These are phyloP conservation scores for Rhogogaster chlorosoma DNA, from an alignment of 2,888 invertebrate genomes.

Conservation along the genomic window DNA sequence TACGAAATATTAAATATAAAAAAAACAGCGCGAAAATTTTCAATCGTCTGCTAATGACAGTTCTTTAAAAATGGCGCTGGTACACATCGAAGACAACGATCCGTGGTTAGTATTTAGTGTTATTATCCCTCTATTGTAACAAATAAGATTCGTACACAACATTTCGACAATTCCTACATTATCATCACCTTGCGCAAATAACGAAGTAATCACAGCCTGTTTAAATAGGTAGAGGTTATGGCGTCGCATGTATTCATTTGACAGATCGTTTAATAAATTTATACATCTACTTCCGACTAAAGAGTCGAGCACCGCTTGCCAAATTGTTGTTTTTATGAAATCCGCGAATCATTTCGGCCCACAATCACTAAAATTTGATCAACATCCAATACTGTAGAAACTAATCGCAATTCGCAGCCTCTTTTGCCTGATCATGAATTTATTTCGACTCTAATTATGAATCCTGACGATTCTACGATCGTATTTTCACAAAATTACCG, in stretches of 20 bases:
- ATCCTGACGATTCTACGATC: too few species aligned
- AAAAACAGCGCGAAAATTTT: background rate
- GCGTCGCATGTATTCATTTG: background rate
- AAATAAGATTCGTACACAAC: background rate
- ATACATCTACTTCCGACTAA: background rate
- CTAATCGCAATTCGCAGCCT: too few species aligned
- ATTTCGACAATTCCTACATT: too few species aligned
- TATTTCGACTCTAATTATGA: too few species aligned
- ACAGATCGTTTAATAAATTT: background rate
- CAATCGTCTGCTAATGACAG: slow-evolving; percentile 22
- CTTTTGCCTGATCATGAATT: too few species aligned
- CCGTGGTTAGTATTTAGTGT: slow-evolving; percentile 68
- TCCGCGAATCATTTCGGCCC: too few species aligned
- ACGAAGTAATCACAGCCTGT: background rate
- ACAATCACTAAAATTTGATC: too few species aligned
- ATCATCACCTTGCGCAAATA: background rate
- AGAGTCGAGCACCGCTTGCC: too few species aligned
- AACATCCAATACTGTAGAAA: too few species aligned
- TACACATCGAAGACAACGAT: slow-evolving; percentile 73
- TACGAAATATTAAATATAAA: background rate
- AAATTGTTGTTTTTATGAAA: too few species aligned
- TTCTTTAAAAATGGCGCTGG: slow-evolving; percentile 70
- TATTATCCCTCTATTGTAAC: background rate
- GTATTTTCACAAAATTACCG: background rate
- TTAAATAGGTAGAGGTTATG: background rate